A percentile compares a stretch with the other conserved stretches of the same genome.
Conservation (phyloP, 1,140 invertebrate species). For the Bombus waltoni region DNA sequence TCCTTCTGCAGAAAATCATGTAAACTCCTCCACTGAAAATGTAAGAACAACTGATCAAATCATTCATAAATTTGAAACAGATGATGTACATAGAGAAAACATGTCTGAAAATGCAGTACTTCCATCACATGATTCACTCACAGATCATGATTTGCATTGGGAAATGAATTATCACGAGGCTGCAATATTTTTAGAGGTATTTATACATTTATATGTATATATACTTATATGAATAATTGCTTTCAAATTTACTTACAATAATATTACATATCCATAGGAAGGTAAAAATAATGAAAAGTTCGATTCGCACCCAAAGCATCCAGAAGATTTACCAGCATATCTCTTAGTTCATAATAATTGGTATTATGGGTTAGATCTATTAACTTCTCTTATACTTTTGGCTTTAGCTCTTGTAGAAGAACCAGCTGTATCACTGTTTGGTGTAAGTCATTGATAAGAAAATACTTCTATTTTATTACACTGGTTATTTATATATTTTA, state of each 20-base stretch:
- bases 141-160: conserved; percentile 85
- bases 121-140: conserved; percentile 65
- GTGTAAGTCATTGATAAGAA: conserved; percentile 79
- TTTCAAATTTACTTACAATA: not conserved
- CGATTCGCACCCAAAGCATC: conserved; percentile 92
- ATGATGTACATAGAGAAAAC: conserved; percentile 55
- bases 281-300: conserved; percentile 97
- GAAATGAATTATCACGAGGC: conserved; percentile 96
- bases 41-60: conserved; percentile 69
- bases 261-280: conserved; percentile 85
- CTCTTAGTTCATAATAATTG: conserved; percentile 93
- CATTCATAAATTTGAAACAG: conserved; percentile 62
- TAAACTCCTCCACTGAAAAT: conserved; percentile 58
- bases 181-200: conserved; percentile 92
- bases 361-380: conserved; percentile 93
- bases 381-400: conserved; percentile 90
- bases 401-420: conserved; percentile 92
- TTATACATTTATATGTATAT: not conserved
- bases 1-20: conserved; percentile 74
- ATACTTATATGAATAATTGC: not conserved
- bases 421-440: conserved; percentile 89
- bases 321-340: conserved; percentile 93
- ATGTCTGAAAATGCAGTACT: conserved; percentile 74
- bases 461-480: conserved; percentile 13
- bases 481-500: conserved; percentile 19